These are phyloP conservation scores for Gouania willdenowi DNA, from an alignment of 2,797 vertebrate species.

Conservation along the genomic window DNA sequence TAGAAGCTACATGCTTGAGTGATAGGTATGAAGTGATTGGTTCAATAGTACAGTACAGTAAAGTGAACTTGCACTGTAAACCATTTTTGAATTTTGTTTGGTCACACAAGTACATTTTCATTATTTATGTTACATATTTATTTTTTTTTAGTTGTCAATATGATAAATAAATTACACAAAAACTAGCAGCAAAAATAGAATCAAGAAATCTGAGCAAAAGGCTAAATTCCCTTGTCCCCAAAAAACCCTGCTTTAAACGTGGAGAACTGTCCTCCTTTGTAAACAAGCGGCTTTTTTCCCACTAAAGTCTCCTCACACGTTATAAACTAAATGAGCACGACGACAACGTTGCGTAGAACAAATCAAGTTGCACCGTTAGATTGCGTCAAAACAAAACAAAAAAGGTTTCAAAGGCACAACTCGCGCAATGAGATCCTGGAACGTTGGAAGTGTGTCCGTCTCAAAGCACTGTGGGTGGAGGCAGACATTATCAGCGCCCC, in stretches of 20 bases:
- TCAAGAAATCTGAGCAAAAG: constrained; percentile 99
- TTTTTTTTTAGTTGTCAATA: constrained; percentile 99
- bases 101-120: constrained; percentile 99
- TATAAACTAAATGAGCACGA: constrained; percentile 99
- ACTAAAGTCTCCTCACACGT: constrained; percentile 82
- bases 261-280: constrained; percentile 96
- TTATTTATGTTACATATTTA: constrained; percentile 99
- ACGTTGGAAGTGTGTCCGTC: no score
- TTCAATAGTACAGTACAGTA: no score
- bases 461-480: no score
- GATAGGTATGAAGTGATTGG: no score
- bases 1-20: no score
- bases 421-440: constrained; percentile 87
- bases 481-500: no score
- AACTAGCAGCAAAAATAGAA: constrained; percentile 99
- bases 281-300: constrained; percentile 89
- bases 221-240: constrained; percentile 99
- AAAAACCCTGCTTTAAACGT: constrained; percentile 92
- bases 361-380: constrained; percentile 99
- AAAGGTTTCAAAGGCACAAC: constrained; percentile 93
- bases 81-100: no score
- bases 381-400: constrained; percentile 73
- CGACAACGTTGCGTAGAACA: constrained; percentile 98
- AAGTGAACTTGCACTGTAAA: no score
- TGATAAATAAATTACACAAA: constrained; percentile 99